Evolutionary conservation across 2,888 invertebrate species (phyloP).

Genomic region (Sipunculus nudus): DNA sequence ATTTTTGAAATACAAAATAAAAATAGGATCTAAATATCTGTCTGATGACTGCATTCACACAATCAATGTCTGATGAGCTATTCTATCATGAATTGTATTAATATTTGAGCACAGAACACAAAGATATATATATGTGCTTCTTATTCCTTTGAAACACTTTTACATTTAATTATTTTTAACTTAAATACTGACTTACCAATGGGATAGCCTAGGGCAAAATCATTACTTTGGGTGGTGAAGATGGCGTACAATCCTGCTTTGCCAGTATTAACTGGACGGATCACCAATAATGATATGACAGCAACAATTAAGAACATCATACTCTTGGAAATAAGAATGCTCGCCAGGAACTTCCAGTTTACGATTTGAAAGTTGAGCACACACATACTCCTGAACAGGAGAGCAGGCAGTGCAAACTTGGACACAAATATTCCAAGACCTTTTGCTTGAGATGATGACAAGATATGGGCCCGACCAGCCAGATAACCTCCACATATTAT

Average conservation of each 20-base stretch:
- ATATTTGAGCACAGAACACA: no score
- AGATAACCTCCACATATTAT: slow-evolving; percentile 61
- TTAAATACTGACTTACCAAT: slow-evolving; percentile 84
- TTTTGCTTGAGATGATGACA: slow-evolving; percentile 51
- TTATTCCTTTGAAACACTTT: no score
- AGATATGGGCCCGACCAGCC: slow-evolving; percentile 56
- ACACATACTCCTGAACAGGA: slow-evolving; percentile 90
- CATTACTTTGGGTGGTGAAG: slow-evolving; percentile 96
- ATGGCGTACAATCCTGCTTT: slow-evolving; percentile 91
- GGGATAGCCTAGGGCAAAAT: slow-evolving; percentile 95
- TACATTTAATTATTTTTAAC: no score
- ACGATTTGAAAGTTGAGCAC: slow-evolving; percentile 76
- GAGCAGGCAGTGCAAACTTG: slow-evolving; percentile 89
- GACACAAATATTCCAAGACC: slow-evolving; percentile 90
- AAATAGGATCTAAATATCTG: no score
- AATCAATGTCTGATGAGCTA: no score
- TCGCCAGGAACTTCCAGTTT: slow-evolving; percentile 90
- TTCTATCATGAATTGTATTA: no score
- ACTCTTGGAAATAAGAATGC: slow-evolving; percentile 86
- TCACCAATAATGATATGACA: slow-evolving; percentile 78
- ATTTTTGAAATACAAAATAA: no score
- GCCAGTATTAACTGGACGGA: slow-evolving; percentile 80
- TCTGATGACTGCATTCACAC: no score
- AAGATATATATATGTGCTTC: no score
- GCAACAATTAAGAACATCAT: slow-evolving; percentile 75